Conservation (phyloP, 2,113 vertebrate species). For the Mesembrinibis cayennensis region DNA sequence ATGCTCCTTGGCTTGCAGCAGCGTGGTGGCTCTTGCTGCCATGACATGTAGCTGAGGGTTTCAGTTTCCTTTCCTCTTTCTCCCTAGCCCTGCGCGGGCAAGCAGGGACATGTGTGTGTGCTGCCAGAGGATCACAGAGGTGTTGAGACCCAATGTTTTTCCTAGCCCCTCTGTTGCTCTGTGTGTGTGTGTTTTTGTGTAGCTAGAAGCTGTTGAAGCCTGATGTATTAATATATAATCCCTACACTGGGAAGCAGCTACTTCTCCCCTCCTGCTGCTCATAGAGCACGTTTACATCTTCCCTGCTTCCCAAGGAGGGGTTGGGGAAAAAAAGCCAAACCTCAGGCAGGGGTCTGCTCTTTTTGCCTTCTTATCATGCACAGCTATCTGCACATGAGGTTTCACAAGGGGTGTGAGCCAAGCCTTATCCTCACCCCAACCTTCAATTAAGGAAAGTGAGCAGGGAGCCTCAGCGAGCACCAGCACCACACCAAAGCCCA, state of each 20-base stretch:
- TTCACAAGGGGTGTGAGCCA: slow-evolving; percentile 4
- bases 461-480: neutral
- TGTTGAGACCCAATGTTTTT: neutral
- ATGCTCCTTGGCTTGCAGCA: neutral
- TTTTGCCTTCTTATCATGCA: neutral
- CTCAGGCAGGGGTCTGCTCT: neutral
- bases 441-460: slow-evolving; percentile 30
- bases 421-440: slow-evolving; percentile 11
- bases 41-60: accelerated
- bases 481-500: neutral
- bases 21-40: accelerated
- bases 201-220: neutral
- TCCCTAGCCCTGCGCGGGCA: accelerated
- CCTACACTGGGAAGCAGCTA: neutral
- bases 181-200: neutral
- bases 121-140: neutral
- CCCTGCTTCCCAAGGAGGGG: neutral
- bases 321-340: neutral
- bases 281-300: neutral
- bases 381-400: neutral
- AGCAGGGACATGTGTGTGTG: neutral
- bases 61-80: neutral
- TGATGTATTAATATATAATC: slow-evolving; percentile 31
- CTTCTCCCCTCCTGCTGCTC: neutral
- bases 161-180: neutral